Conservation (phyloP, 1,140 invertebrate species). For the Piezodorus guildinii region DNA sequence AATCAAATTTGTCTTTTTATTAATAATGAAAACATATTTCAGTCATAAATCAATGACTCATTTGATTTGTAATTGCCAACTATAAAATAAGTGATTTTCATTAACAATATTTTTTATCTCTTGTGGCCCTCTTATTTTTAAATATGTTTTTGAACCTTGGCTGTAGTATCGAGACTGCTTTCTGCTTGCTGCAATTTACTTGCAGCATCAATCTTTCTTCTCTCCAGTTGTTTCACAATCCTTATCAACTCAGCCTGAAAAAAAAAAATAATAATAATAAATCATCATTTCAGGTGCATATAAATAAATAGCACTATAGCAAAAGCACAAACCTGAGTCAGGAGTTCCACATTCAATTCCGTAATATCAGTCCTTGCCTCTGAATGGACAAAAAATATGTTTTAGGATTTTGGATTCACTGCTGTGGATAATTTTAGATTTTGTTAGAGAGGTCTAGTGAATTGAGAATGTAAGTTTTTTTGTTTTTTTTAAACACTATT, state of each 20-base stretch:
- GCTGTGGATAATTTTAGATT: too few species aligned
- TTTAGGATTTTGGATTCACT: not conserved
- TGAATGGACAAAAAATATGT: constrained; percentile 15
- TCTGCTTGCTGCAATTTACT: constrained; percentile 23
- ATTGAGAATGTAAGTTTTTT: too few species aligned
- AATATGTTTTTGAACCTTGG: constrained; percentile 16
- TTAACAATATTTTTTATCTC: too few species aligned
- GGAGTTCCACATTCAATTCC: constrained; percentile 21
- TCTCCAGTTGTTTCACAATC: constrained; percentile 23
- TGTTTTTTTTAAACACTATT: too few species aligned
- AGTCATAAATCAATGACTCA: too few species aligned
- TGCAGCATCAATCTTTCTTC: constrained; percentile 22
- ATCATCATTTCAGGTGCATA: not conserved
- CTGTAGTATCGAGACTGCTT: constrained; percentile 19
- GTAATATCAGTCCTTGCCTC: constrained; percentile 23
- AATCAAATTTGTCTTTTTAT: too few species aligned
- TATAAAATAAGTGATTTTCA: too few species aligned
- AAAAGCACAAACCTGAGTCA: constrained; percentile 20
- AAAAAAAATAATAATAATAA: not conserved
- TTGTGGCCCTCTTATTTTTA: too few species aligned
- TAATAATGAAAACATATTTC: too few species aligned
- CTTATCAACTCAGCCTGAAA: constrained; percentile 22
- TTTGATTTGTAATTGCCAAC: too few species aligned
- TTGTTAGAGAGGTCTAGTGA: too few species aligned
- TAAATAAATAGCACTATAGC: not conserved